Evolutionary conservation across 2,888 invertebrate genomes (phyloP).

Genomic region (Dynastes maya): DNA sequence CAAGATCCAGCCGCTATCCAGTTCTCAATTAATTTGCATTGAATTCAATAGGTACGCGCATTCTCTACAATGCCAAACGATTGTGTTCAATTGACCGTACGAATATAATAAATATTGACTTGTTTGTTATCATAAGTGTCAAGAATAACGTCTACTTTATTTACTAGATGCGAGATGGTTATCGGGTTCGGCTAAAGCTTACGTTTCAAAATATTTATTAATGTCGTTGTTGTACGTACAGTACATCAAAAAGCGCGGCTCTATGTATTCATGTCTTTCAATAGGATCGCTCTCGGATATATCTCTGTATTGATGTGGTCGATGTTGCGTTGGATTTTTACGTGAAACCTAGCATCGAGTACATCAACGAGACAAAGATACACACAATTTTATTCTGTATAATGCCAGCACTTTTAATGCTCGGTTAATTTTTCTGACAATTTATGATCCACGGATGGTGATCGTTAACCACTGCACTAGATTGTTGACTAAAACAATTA

Average conservation of each 20-base stretch:
- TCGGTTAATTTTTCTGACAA: too few species aligned
- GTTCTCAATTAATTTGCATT: conserved; percentile 67
- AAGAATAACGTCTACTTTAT: conserved; percentile 58
- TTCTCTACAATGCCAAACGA: conserved; percentile 58
- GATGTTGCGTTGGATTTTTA: too few species aligned
- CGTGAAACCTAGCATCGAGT: too few species aligned
- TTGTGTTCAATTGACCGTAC: conserved; percentile 61
- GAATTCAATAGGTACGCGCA: conserved; percentile 60
- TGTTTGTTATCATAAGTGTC: conserved; percentile 61
- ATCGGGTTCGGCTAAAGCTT: conserved; percentile 21
- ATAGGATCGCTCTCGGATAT: too few species aligned
- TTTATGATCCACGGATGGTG: too few species aligned
- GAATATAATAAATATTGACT: conserved; percentile 60
- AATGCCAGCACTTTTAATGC: too few species aligned
- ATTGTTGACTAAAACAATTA: too few species aligned
- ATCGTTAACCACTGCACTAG: too few species aligned
- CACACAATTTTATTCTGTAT: too few species aligned
- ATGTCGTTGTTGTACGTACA: conserved; percentile 11
- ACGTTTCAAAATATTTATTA: conserved; percentile 35
- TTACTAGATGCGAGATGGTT: conserved; percentile 34
- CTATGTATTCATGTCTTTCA: not conserved
- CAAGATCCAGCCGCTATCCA: too few species aligned
- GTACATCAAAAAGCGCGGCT: not conserved
- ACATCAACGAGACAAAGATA: too few species aligned
- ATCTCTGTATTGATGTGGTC: too few species aligned